phyloP scores from a whole-genome alignment of 2,888 invertebrate species.

The Stenurella melanura region DNA sequence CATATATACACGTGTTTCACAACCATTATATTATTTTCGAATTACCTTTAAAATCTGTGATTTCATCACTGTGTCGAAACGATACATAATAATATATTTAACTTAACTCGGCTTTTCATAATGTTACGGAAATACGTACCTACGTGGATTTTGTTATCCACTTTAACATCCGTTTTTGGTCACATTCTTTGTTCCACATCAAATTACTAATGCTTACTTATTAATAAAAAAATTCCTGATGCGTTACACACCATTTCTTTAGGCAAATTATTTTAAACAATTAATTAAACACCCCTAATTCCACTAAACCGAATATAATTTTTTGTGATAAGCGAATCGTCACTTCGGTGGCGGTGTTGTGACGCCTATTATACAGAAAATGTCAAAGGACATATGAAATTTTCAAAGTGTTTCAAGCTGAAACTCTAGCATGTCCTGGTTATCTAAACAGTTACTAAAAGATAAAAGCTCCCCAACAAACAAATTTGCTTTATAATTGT shows the following conservation, averaged over 20 bases:
- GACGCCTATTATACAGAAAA: too few species aligned
- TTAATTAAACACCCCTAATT: too few species aligned
- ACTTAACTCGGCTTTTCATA: neutral
- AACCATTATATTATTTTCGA: conserved; percentile 20
- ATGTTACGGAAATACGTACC: neutral
- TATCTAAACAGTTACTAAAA: too few species aligned
- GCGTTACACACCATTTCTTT: neutral
- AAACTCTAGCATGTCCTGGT: too few species aligned
- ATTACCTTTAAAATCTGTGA: neutral
- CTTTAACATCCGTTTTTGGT: conserved; percentile 15
- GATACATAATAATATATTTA: neutral
- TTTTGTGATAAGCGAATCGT: too few species aligned
- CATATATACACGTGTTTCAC: conserved; percentile 8
- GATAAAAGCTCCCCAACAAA: too few species aligned
- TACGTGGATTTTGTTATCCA: neutral
- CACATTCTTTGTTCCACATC: neutral
- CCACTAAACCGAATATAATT: too few species aligned
- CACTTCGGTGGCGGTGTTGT: too few species aligned
- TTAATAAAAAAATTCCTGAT: conserved; percentile 1
- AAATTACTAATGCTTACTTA: neutral
- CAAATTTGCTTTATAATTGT: too few species aligned
- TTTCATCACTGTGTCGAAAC: conserved; percentile 13
- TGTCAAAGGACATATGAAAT: too few species aligned
- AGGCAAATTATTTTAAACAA: too few species aligned
- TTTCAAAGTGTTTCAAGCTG: too few species aligned